Evolutionary conservation across 2,888 invertebrate species (phyloP).

Genomic region (Lydus trimaculatus): DNA sequence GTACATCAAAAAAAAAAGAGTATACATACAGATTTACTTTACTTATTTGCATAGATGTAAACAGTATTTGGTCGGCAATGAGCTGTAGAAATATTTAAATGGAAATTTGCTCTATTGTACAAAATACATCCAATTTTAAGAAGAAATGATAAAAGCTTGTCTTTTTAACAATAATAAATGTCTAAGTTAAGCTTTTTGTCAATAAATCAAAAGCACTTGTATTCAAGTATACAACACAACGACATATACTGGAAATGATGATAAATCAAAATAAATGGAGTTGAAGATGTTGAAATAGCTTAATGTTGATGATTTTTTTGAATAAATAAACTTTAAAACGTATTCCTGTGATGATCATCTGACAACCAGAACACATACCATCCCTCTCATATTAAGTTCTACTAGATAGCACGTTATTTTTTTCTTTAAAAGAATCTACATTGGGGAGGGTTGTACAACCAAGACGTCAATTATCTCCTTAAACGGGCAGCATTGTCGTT

Average conservation of each 20-base stretch:
- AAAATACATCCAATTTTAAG: not conserved
- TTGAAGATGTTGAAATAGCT: not conserved
- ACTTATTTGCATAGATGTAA: not conserved
- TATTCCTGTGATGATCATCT: not conserved
- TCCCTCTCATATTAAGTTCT: no score
- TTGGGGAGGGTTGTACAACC: no score
- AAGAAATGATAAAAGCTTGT: conserved; percentile 1
- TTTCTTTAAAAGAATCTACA: no score
- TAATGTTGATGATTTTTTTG: conserved; percentile 4
- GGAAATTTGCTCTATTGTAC: not conserved
- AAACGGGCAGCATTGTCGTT: no score
- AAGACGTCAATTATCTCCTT: no score
- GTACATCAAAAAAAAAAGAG: not conserved
- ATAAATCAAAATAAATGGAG: conserved; percentile 11
- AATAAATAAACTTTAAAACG: not conserved
- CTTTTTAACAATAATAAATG: conserved; percentile 1
- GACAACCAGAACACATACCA: not conserved
- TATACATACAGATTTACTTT: not conserved
- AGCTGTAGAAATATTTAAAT: conserved; percentile 1
- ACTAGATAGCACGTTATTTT: no score
- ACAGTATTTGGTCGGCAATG: not conserved
- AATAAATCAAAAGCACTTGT: conserved; percentile 4
- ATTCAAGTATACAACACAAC: not conserved
- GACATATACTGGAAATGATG: not conserved
- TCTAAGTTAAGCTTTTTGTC: not conserved